Percentiles rank a stretch among this genome's conserved stretches.
phyloP scores from a whole-genome alignment of 2,797 vertebrate species.

The Hoplostethus atlanticus region DNA sequence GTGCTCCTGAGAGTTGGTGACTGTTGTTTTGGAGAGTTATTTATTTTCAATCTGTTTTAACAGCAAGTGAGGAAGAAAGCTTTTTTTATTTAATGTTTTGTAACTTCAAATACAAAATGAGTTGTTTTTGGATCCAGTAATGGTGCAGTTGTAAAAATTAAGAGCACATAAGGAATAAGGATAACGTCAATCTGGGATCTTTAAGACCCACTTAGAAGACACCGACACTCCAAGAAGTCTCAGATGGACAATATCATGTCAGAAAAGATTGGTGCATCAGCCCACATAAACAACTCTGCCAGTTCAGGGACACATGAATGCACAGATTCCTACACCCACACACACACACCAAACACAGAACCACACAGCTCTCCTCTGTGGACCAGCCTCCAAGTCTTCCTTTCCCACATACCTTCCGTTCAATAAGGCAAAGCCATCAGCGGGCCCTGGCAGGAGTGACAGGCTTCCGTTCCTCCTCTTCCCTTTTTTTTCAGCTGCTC shows the following conservation, averaged over 20 bases:
- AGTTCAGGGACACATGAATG: conserved; percentile 34
- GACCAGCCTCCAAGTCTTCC: conserved; percentile 62
- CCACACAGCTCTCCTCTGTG: conserved; percentile 40
- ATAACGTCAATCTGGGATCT: conserved; percentile 57
- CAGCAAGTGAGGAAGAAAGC: conserved; percentile 25
- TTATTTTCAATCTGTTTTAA: conserved; percentile 54
- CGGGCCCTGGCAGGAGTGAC: conserved; percentile 64
- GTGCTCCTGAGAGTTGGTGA: conserved; percentile 37
- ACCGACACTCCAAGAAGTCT: conserved; percentile 66
- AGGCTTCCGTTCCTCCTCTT: conserved; percentile 58
- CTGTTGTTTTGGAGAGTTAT: conserved; percentile 51
- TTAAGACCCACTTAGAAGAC: conserved; percentile 61
- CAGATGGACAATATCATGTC: conserved; percentile 60
- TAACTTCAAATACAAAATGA: conserved; percentile 8
- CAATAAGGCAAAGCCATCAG: conserved; percentile 79
- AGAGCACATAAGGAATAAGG: conserved; percentile 20
- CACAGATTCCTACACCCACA: conserved; percentile 36
- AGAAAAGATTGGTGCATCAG: conserved; percentile 49
- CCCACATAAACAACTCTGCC: conserved; percentile 50
- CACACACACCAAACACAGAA: conserved; percentile 3
- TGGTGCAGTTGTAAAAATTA: conserved; percentile 36
- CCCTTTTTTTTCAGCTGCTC: conserved; percentile 51
- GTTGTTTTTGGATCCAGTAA: conserved; percentile 63
- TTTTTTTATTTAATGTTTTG: conserved; percentile 16
- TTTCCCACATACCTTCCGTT: conserved; percentile 66